Base-by-base conservation (phyloP, 2,113 vertebrate genomes). In the Tenebrosternarchus preto region DNA sequence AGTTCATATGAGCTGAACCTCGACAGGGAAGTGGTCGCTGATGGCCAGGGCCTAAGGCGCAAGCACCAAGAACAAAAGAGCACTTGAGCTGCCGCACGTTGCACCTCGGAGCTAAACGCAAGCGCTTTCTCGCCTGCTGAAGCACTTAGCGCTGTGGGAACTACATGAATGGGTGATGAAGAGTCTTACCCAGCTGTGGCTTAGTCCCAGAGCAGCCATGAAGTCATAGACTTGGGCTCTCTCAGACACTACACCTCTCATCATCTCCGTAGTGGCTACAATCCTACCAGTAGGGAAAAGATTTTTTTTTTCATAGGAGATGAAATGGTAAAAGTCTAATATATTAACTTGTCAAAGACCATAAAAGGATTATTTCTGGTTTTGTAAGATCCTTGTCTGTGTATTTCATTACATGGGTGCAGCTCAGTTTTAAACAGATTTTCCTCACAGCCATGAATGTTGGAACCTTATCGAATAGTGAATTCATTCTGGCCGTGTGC, bases 11-110 rank as follows among this genome's bases (percentile, higher is more conserved):
- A 98, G 89, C 69, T 88, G 89, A 91, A 97, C 93, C 84, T 98
- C 95, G 0, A 98, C 96, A 0, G 96, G 96, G 80, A 93, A 99
- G 83, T 98, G 96, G 89, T 99, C 97, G 0, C 96, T 98, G 82
- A 98, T 92, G 25, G 93, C 94, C 63, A 95, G 80, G 9, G 95
- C 95, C 97, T 99, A 87, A 6, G 81, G 27, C 55, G 73, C 69
- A 53, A 4, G 33, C 9, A 12, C 43, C 43, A 50, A 12, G 5
- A 50, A 50, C 43, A 86, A 50, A 80, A 24, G 11, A 5, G 29
- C 50, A 27, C 19, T 66, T 72, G 12, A 50, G 11, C 12, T 12
- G 11, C 43, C 12, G 43, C 12, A 50, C 43, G 15, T 12, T 12
- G 15, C 2, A 15, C 8, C 43, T 50, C 43, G 2, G 8, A 50